Conservation (phyloP, 2,113 vertebrate genomes). For the Sinocyclocheilus maitianheensis region DNA sequence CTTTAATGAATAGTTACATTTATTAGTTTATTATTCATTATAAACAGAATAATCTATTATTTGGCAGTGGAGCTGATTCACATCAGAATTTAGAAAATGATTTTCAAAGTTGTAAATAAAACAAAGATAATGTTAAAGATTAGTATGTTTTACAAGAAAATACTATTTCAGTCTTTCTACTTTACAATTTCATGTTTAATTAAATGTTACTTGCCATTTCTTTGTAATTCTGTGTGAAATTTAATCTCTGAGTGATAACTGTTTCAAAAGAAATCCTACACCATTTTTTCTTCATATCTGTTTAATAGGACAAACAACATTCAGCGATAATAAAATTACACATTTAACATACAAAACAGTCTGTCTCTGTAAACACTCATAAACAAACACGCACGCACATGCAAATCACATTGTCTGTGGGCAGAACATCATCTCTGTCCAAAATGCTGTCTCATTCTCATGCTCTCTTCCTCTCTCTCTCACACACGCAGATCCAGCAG, state of each 20-base stretch:
- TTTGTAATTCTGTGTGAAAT: background rate
- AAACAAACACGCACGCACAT: conserved; percentile 15
- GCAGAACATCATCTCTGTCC: background rate
- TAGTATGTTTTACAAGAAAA: too few species aligned
- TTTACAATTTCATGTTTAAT: too few species aligned
- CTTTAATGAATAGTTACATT: background rate
- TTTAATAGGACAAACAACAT: background rate
- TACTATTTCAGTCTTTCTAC: too few species aligned
- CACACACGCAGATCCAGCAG: conserved; percentile 1
- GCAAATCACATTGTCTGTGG: conserved; percentile 24
- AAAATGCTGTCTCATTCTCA: conserved; percentile 3
- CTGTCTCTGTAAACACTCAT: background rate
- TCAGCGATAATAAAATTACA: background rate
- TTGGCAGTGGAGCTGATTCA: background rate
- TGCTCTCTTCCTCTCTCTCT: background rate
- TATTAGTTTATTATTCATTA: background rate
- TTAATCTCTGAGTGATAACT: background rate
- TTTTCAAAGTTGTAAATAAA: background rate
- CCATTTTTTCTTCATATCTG: background rate
- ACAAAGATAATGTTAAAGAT: background rate
- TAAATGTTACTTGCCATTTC: too few species aligned
- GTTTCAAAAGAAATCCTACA: background rate
- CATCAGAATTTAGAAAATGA: background rate
- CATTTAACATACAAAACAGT: background rate
- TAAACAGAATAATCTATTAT: background rate